phyloP scores from a whole-genome alignment of 2,888 invertebrate genomes.

The Troilus luridus region DNA sequence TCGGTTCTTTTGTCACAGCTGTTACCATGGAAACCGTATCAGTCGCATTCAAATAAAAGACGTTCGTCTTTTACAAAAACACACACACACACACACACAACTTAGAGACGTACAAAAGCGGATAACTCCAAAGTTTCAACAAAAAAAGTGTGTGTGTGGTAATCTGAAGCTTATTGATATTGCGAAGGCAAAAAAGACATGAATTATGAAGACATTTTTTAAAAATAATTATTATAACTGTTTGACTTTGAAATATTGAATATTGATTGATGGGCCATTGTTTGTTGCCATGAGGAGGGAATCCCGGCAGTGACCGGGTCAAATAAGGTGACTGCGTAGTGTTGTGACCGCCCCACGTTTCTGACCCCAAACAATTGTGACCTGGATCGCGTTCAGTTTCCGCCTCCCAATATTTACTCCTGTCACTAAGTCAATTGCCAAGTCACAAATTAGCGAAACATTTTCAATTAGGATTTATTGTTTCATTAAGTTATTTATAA shows the following conservation, averaged over 20 bases:
- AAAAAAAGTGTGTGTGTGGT: no score
- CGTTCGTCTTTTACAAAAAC: no score
- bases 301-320: neutral
- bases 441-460: neutral
- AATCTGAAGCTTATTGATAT: no score
- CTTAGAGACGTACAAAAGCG: no score
- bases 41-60: no score
- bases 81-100: no score
- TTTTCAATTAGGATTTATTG: neutral
- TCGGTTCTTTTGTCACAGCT: no score
- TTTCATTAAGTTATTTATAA: neutral
- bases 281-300: neutral
- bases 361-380: constrained; percentile 29
- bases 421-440: neutral
- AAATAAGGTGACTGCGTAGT: constrained; percentile 19
- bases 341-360: constrained; percentile 35
- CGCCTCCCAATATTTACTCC: neutral
- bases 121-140: no score
- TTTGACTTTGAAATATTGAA: neutral
- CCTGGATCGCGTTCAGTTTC: neutral
- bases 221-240: no score
- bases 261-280: neutral
- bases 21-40: no score
- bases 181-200: no score
- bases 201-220: no score